phyloP scores from a whole-genome alignment of 2,888 invertebrate species.

The Epinotia ramella region DNA sequence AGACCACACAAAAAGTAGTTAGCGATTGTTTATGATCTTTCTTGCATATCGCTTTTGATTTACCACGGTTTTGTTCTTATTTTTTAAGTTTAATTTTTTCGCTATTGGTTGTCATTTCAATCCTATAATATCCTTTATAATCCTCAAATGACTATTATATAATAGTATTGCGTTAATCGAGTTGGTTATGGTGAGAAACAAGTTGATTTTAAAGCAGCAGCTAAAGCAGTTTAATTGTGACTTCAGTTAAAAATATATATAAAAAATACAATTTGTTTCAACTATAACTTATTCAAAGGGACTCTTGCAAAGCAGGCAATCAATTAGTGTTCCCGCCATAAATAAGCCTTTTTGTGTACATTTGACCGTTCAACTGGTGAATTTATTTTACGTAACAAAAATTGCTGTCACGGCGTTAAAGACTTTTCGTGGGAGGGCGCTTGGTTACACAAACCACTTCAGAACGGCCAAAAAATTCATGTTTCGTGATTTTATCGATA shows the following conservation, averaged over 20 bases:
- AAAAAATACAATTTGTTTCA: neutral
- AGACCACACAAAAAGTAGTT: constrained; percentile 33
- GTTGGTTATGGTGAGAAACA: neutral
- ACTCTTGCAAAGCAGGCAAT: neutral
- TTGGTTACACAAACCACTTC: constrained; percentile 5
- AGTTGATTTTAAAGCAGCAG: neutral
- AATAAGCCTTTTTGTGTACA: constrained; percentile 31
- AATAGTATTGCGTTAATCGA: no score
- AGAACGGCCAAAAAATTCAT: neutral
- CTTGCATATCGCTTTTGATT: constrained; percentile 21
- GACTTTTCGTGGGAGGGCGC: neutral
- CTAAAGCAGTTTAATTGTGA: neutral
- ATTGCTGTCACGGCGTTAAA: constrained; percentile 26
- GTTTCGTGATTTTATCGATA: neutral
- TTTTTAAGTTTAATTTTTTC: neutral
- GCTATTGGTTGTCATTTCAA: neutral
- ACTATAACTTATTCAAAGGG: neutral
- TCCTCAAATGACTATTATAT: no score
- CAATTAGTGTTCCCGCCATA: constrained; percentile 23
- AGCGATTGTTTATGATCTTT: constrained; percentile 35
- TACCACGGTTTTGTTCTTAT: constrained; percentile 13
- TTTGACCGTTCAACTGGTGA: constrained; percentile 26
- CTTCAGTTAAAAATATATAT: neutral
- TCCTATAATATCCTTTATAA: no score
- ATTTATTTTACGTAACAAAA: constrained; percentile 33